Evolutionary conservation across 2,888 invertebrate species (phyloP).

Genomic region (Balanococcus diminutus): DNA sequence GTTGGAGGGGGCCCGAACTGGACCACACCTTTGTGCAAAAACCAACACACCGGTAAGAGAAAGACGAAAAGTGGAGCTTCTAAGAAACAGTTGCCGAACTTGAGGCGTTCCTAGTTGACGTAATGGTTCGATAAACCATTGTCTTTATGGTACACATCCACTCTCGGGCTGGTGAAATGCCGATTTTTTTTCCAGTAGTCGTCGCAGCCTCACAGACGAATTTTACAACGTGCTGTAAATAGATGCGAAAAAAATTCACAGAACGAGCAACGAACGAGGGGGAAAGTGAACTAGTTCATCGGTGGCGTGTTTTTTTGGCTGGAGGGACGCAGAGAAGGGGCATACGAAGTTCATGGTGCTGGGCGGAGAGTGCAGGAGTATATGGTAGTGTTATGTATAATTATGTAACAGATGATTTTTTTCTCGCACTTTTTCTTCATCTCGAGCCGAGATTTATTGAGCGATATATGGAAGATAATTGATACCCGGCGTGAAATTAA

Average conservation of each 20-base stretch:
- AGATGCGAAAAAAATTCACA: neutral
- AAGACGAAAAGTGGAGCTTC: conserved; percentile 29
- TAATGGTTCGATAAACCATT: neutral
- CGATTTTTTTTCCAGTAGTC: too few species aligned
- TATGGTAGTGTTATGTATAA: neutral
- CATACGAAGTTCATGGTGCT: neutral
- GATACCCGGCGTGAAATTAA: conserved; percentile 17
- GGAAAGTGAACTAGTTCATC: neutral
- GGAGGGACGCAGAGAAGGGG: neutral
- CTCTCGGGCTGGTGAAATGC: neutral
- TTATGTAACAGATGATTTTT: neutral
- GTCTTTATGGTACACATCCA: neutral
- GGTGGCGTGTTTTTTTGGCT: neutral
- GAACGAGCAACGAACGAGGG: neutral
- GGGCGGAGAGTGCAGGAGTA: too few species aligned
- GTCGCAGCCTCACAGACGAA: neutral
- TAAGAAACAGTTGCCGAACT: conserved; percentile 52
- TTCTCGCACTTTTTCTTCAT: too few species aligned
- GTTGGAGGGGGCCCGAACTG: conserved; percentile 33
- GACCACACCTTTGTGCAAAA: conserved; percentile 51
- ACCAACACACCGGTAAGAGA: neutral
- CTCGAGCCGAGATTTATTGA: neutral
- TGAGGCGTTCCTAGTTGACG: conserved; percentile 50
- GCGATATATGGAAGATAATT: conserved; percentile 19
- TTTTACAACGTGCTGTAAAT: neutral